Evolutionary conservation across 2,888 invertebrate species (phyloP), one percentile per base, ranked within the genome.

Genomic region (Hemistola chrysoprasaria): DNA sequence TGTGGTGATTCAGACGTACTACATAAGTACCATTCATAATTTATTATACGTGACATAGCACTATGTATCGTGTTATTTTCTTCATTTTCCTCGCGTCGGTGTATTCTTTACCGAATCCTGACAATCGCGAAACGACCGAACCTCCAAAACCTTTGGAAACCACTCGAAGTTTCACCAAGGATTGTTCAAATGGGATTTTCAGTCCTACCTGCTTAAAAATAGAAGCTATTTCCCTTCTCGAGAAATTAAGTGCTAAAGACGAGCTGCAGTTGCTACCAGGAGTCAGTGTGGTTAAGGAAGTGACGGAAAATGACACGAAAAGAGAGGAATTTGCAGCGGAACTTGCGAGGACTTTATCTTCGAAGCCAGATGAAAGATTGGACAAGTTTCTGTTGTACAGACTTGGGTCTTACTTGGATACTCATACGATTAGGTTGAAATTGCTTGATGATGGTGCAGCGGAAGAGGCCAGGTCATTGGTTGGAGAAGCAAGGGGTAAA

Each of bases 321-420:
- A 90, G 93, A 1, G 94, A 95, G 51, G 90, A 95, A 25, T 93
- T 95, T 50, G 92, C 94, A 0, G 91, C 83, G 56, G 95, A 95
- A 66, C 75, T 95, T 2, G 94, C 95, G 0, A 90, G 94, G 45
- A 92, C 93, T 28, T 92, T 94, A 62, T 94, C 95, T 0, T 92
- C 93, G 28, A 94, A 94, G 65, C 92, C 94, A 6, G 94, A 94
- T 59, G 93, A 93, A 32, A 90, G 94, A 21, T 74, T 96, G 33
- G 95, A 95, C 66, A 94, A 93, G 25, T 95, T 93, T 59, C 84
- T 96, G 21, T 63, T 95, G 53, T 93, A 92, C 59, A 93, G 93
- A 65, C 80, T 95, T 32, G 92, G 93, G 8, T 92, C 90, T 49
- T 94, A 95, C 54, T 77, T 95, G 46, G 93, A 92, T 66, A 93